These are phyloP conservation scores for Apus apus DNA, from an alignment of 2,113 vertebrate genomes.

Conservation along the genomic window DNA sequence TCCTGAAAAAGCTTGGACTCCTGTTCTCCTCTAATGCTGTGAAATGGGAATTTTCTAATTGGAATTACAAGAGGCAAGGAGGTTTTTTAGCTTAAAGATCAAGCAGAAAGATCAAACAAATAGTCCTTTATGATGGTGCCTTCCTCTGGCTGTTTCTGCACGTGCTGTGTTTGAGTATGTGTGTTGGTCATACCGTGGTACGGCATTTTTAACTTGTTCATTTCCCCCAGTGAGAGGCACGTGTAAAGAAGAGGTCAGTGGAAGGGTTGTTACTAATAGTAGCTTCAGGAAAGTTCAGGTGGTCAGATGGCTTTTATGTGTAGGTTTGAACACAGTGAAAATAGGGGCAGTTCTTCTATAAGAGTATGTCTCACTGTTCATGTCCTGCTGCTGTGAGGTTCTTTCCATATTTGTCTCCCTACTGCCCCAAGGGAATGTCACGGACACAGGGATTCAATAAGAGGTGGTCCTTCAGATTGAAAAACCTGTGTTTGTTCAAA, in stretches of 20 bases:
- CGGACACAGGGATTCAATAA: neutral
- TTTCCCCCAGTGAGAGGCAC: neutral
- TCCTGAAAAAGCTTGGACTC: neutral
- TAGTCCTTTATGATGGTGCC: neutral
- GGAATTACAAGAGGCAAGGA: neutral
- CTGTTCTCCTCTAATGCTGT: neutral
- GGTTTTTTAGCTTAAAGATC: neutral
- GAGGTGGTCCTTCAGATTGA: neutral
- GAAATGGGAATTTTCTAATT: neutral
- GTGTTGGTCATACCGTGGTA: neutral
- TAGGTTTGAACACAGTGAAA: neutral
- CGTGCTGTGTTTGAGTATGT: neutral
- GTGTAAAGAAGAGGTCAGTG: too few relatives aligned
- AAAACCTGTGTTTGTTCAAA: neutral
- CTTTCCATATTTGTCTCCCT: neutral
- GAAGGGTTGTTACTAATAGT: neutral
- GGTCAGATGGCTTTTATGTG: neutral
- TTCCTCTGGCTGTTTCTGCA: neutral
- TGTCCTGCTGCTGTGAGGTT: neutral
- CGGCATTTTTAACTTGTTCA: neutral
- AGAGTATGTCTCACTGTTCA: neutral
- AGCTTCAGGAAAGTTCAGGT: neutral
- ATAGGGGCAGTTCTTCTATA: neutral
- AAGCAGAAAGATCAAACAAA: neutral
- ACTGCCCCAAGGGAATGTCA: neutral